Evolutionary conservation across 2,888 invertebrate species (phyloP).

Genomic region (Andrena hattorfiana): DNA sequence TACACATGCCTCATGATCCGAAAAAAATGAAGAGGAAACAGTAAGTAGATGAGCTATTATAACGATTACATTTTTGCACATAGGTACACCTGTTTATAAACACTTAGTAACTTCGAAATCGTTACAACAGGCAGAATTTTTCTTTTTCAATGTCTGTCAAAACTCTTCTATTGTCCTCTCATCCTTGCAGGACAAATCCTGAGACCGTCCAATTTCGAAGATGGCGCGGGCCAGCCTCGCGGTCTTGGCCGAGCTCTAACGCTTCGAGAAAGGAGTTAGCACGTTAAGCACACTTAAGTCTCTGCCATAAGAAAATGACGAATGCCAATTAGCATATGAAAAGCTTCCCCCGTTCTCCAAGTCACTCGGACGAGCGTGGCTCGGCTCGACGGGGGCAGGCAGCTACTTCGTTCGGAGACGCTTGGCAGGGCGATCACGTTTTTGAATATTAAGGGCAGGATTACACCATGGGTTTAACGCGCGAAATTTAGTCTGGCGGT

Average conservation of each 20-base stretch:
- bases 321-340: conserved; percentile 85
- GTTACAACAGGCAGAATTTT: too few relatives aligned
- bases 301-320: conserved; percentile 84
- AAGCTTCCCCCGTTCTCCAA: conserved; percentile 78
- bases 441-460: conserved; percentile 85
- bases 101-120: too few relatives aligned
- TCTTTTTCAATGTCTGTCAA: not conserved
- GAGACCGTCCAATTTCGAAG: conserved; percentile 48
- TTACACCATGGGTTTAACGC: conserved; percentile 84
- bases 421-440: conserved; percentile 85
- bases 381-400: conserved; percentile 56
- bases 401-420: conserved; percentile 63
- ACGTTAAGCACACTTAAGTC: conserved; percentile 83
- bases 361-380: conserved; percentile 45
- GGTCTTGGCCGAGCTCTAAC: conserved; percentile 25
- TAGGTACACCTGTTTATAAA: too few relatives aligned
- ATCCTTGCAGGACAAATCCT: not conserved
- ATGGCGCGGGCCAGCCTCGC: conserved; percentile 14
- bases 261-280: conserved; percentile 76
- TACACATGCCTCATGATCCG: too few relatives aligned
- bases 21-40: too few relatives aligned
- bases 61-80: too few relatives aligned
- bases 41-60: too few relatives aligned
- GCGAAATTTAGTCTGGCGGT: conserved; percentile 83
- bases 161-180: not conserved